Evolutionary conservation across 2,113 vertebrate species (phyloP), one percentile per base, ranked within the genome.

Genomic region (Gila orcuttii): DNA sequence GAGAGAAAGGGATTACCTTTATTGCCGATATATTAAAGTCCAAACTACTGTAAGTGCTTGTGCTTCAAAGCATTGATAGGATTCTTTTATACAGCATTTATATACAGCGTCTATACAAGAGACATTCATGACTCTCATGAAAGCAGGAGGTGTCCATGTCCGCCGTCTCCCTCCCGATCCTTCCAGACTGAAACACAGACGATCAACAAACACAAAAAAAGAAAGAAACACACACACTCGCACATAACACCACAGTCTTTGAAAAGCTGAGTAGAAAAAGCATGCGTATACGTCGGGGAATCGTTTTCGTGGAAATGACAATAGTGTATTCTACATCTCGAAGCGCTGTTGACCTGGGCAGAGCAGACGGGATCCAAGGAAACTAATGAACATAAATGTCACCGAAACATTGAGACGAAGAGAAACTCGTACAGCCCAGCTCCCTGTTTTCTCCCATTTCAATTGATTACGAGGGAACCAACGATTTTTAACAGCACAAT

Each of bases 101-200:
- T 95, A 91, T 95, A 96, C 95, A 96, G 94, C 93, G 84, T 94
- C 95, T 95, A 94, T 95, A 94, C 94, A 94, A 93, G 91, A 88
- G 94, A 95, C 94, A 95, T 93, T 94, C 93, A 92, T 91, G 93
- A 94, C 94, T 94, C 93, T 94, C 92, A 93, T 91, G 91, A 93
- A 90, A 92, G 91, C 86, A 89, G 85, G 90, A 88, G 82, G 85
- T 74, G 85, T 89, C 88, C 89, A 88, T 88, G 88, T 80, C 85
- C 47, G 81, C 88, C 91, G 91, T 91, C 86, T 83, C 82, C 62
- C 79, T 88, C 83, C 87, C 90, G 87, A 86, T 87, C 52, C 28
- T 64, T 47, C n/a, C 71, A 79, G 55, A 88, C 80, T 86, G 77
- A 87, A 81, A 78, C 89, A 84, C 80, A 68, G 79, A 85, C 13